phyloP scores from a whole-genome alignment of 2,797 vertebrate species.

The Allochrocebus solatus region DNA sequence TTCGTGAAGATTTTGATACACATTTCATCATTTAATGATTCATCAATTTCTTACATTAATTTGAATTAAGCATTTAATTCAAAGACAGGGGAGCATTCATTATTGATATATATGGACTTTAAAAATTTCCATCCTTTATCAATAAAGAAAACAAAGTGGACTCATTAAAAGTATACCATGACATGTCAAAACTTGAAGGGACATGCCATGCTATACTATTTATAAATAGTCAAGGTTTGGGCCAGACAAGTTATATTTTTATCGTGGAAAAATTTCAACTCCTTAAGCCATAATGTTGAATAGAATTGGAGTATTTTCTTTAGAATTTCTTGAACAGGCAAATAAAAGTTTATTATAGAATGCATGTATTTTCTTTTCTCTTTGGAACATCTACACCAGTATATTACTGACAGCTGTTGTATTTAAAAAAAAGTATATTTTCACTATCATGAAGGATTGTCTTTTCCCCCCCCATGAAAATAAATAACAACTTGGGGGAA shows the following conservation, averaged over 20 bases:
- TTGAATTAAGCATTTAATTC: background rate
- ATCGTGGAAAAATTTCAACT: slow-evolving; percentile 4
- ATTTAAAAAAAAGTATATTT: slow-evolving; percentile 87
- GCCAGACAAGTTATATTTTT: slow-evolving; percentile 37
- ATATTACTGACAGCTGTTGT: slow-evolving; percentile 90
- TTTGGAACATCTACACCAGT: slow-evolving; percentile 85
- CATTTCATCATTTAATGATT: slow-evolving; percentile 43
- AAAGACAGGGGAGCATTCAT: background rate
- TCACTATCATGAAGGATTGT: slow-evolving; percentile 84
- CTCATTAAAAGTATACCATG: too few relatives aligned
- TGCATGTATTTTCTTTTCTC: slow-evolving; percentile 82
- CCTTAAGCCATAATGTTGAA: slow-evolving; percentile 35
- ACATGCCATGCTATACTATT: background rate
- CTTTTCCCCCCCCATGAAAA: slow-evolving; percentile 44
- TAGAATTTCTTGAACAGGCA: background rate
- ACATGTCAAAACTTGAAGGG: too few relatives aligned
- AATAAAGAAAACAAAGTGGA: background rate
- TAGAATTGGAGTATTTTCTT: slow-evolving; percentile 10
- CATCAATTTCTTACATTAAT: background rate
- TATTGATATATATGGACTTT: background rate
- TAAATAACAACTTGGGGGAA: slow-evolving; percentile 45
- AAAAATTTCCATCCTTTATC: slow-evolving; percentile 24
- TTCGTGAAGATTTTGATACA: slow-evolving; percentile 62
- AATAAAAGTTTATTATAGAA: slow-evolving; percentile 79
- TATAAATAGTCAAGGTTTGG: slow-evolving; percentile 26